Base-by-base conservation (phyloP, 2,113 vertebrate species). In the Pan paniscus region DNA sequence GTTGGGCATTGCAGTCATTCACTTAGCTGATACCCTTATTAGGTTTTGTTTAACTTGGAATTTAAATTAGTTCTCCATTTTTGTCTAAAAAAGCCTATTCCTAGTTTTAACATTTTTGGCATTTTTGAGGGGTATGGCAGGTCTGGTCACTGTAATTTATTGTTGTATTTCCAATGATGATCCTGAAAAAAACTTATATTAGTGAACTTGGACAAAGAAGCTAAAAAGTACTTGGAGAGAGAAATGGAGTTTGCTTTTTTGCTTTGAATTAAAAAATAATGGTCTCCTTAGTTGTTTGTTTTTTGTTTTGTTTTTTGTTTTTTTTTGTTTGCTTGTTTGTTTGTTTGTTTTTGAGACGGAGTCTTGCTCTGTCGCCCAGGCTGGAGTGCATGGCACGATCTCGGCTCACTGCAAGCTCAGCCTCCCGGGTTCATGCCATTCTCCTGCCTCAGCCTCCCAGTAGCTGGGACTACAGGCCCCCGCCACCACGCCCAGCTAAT, bases 31-130 rank as follows among this genome's bases (percentile, higher is more conserved):
- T 3, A 32, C 3, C 17, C 23, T 46, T 32, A 27, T 1, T 27
- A 27, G 16, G 40, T 82, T 75, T 70, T 88, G 22, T 95, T 95
- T 72, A 67, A 67, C 73, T 88, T 79, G 73, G 89, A 86, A 79
- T 91, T 95, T 81, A 89, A 92, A 79, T 22, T 14, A 40, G 64
- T 73, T 92, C 40, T 96, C 38, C 20, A 25, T n/a, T 76, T 93
- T 82, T 67, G 27, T 86, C 25, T 55, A 38, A 86, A 96, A 91
- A 94, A 18, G 6, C 8, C 30, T 72, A 6, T 87, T 22, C 2
- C 3, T 76, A 1, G 43, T 80, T 96, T 76, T 40, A 90, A 43
- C n/a, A 52, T 55, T 46, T 93, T 79, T n/a, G n/a, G 10, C 13
- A 12, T 90, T 83, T 87, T 73, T 20, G 38, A n/a, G 61, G 4